A percentile compares a stretch with the other conserved stretches of the same genome.
Conservation (phyloP, 2,888 invertebrate species). For the Antheraea assamensis region DNA sequence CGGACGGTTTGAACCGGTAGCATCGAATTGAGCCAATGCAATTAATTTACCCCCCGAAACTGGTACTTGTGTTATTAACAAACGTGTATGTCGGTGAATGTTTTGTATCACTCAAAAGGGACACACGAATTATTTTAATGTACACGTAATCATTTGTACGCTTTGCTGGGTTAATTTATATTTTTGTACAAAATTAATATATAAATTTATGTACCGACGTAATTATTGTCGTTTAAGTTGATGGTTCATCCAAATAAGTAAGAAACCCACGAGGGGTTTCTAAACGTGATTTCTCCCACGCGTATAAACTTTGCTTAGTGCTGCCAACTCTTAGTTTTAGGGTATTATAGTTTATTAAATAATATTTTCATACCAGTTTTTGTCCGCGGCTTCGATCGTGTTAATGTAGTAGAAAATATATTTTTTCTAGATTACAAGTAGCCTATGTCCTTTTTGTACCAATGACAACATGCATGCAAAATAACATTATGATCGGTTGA, state of each 20-base stretch:
- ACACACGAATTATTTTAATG: neutral
- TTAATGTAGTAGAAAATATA: too few relatives aligned
- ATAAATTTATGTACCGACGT: neutral
- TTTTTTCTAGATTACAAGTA: too few relatives aligned
- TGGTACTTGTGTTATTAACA: slow-evolving; percentile 31
- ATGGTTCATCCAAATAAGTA: too few relatives aligned
- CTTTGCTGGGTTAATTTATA: neutral
- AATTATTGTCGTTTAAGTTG: too few relatives aligned
- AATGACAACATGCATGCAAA: too few relatives aligned
- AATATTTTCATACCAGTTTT: neutral
- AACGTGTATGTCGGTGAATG: slow-evolving; percentile 25
- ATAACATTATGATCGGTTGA: neutral
- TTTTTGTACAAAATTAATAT: neutral
- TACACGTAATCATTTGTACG: neutral
- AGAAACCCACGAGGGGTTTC: neutral
- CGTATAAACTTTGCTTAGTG: neutral
- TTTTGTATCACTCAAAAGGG: neutral
- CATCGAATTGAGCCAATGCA: slow-evolving; percentile 45
- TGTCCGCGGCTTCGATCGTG: neutral
- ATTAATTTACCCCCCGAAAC: slow-evolving; percentile 44
- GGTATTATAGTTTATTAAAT: neutral
- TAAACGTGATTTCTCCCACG: neutral
- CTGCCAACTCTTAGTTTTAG: neutral
- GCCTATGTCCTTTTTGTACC: too few relatives aligned
- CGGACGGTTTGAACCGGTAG: slow-evolving; percentile 41